A percentile compares a stretch with the other conserved stretches of the same genome.
Conservation (phyloP, 2,888 invertebrate genomes). For the Lochmaea capreae region DNA sequence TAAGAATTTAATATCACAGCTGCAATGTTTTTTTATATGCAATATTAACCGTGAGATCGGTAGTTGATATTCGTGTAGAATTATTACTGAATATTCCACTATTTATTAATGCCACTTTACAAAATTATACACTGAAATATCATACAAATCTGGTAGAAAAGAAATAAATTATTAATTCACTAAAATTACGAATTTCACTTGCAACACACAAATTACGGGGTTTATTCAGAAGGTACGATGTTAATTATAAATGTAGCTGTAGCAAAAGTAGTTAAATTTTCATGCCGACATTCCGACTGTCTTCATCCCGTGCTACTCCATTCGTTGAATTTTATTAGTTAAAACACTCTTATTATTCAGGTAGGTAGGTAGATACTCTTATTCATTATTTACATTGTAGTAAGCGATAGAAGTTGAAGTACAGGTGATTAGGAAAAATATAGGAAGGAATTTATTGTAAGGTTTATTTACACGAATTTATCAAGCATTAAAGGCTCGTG, state of each 20-base stretch:
- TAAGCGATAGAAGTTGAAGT: neutral
- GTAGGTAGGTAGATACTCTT: neutral
- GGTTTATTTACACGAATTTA: too few species aligned
- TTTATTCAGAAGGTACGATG: neutral
- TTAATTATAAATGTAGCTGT: neutral
- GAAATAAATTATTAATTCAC: neutral
- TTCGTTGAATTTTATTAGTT: neutral
- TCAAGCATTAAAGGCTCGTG: too few species aligned
- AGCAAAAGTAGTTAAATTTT: conserved; percentile 2
- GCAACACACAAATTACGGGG: neutral
- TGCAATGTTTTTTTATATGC: too few species aligned
- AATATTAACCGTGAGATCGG: too few species aligned
- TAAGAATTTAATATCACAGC: too few species aligned
- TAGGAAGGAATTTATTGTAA: too few species aligned
- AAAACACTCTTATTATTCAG: neutral
- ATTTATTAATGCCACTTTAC: neutral
- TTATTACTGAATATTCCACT: neutral
- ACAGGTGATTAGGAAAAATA: neutral
- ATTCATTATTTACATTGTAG: neutral
- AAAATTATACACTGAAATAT: neutral
- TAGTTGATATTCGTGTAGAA: too few species aligned
- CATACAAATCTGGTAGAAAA: neutral
- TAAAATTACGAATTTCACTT: neutral
- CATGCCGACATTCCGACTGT: neutral
- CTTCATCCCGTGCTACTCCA: neutral